Evolutionary conservation across 2,113 vertebrate genomes (phyloP).

Genomic region (Podilymbus podiceps): DNA sequence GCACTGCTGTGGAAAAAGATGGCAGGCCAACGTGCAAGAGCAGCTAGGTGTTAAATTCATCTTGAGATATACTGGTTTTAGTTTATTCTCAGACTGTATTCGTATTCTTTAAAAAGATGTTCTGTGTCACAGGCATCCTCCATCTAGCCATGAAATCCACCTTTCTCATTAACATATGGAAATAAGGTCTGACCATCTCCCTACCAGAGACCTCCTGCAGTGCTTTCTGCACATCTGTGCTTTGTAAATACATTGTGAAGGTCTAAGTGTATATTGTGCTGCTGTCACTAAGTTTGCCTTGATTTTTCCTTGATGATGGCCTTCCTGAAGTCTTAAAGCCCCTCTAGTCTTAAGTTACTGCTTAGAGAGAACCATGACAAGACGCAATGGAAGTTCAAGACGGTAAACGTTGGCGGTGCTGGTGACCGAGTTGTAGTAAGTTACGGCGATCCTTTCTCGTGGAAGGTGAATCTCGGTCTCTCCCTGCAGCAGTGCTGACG

Average conservation of each 20-base stretch:
- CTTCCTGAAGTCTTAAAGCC: background rate
- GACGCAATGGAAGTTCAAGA: background rate
- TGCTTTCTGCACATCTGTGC: background rate
- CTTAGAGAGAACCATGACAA: background rate
- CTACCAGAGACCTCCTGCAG: background rate
- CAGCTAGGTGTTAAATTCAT: background rate
- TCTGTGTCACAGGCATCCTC: background rate
- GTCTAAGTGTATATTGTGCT: accelerated
- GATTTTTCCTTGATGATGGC: background rate
- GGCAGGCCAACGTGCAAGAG: background rate
- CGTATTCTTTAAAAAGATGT: background rate
- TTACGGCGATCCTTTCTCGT: accelerated
- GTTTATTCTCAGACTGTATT: background rate
- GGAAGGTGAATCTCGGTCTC: accelerated
- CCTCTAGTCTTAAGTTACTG: background rate
- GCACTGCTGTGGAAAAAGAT: background rate
- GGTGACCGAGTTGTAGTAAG: background rate
- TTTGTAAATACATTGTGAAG: background rate
- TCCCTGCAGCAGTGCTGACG: background rate
- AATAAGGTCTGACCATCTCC: background rate
- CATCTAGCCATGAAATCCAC: background rate
- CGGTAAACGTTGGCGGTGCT: background rate
- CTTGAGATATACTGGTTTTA: background rate
- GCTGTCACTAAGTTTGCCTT: background rate
- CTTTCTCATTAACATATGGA: background rate